These are phyloP conservation scores for Chrysemys picta DNA, from an alignment of 2,113 vertebrate species.

Conservation along the genomic window DNA sequence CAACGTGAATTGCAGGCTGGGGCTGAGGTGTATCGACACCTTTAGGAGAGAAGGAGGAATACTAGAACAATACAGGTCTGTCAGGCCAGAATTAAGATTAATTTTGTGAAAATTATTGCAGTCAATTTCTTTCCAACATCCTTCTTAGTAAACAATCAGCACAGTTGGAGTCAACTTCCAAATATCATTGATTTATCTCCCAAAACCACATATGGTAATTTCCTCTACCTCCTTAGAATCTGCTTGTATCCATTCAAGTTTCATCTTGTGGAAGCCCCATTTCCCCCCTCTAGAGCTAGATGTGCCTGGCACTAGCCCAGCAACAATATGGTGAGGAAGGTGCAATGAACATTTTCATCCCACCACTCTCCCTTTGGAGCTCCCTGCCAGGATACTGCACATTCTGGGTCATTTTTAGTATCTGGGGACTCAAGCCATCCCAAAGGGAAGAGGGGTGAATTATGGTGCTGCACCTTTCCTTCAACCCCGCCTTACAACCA, in stretches of 20 bases:
- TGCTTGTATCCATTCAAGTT: conserved; percentile 60
- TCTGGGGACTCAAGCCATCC: background rate
- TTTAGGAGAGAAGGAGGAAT: background rate
- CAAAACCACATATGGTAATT: conserved; percentile 66
- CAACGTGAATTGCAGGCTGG: background rate
- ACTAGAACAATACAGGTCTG: conserved; percentile 31
- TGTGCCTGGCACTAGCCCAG: background rate
- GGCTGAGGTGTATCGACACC: background rate
- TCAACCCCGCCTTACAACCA: background rate
- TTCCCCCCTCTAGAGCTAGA: conserved; percentile 34
- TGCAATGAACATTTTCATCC: background rate
- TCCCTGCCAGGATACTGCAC: background rate
- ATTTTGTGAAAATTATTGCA: conserved; percentile 63
- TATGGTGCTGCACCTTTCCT: fast-evolving
- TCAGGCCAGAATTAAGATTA: conserved; percentile 63
- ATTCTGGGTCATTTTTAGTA: background rate
- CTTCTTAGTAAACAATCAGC: conserved; percentile 62
- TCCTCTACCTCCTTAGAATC: conserved; percentile 69
- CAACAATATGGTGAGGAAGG: background rate
- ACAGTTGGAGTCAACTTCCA: conserved; percentile 56
- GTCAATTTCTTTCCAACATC: conserved; percentile 64
- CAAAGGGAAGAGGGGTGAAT: fast-evolving
- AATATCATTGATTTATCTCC: conserved; percentile 69
- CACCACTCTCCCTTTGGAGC: background rate
- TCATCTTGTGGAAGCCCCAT: conserved; percentile 56